A percentile compares a stretch with the other conserved stretches of the same genome.
Conservation (phyloP, 2,113 vertebrate genomes). For the Himantopus leucocephalus region DNA sequence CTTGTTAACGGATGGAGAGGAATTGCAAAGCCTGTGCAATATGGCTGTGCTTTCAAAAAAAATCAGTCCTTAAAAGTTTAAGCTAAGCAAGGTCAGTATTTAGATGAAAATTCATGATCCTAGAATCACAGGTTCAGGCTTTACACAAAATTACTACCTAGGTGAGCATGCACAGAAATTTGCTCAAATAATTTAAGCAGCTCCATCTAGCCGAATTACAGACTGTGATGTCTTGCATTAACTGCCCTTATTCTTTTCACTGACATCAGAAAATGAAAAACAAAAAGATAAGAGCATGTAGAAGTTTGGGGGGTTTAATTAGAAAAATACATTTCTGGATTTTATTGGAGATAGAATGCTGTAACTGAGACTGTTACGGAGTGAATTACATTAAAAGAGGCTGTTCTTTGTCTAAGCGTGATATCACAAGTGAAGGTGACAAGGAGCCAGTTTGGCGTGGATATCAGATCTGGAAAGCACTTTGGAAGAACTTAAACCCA, state of each 20-base stretch:
- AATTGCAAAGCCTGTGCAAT: not conserved
- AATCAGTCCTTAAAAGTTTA: not conserved
- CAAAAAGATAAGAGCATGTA: not conserved
- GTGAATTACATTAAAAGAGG: not conserved
- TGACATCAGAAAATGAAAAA: not conserved
- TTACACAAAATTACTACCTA: not conserved
- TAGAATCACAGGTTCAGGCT: not conserved
- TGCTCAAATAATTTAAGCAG: not conserved
- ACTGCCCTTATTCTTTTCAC: not conserved
- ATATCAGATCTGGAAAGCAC: conserved; percentile 38
- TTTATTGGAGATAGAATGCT: not conserved
- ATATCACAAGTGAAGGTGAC: conserved; percentile 8
- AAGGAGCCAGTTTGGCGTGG: not conserved
- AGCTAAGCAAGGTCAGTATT: not conserved
- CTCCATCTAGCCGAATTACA: not conserved
- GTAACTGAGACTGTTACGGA: not conserved
- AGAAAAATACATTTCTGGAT: not conserved
- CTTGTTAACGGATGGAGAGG: not conserved
- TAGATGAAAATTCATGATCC: not conserved
- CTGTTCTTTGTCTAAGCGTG: not conserved
- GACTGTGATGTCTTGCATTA: not conserved
- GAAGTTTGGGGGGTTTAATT: not conserved
- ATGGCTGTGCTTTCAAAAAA: not conserved
- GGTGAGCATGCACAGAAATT: not conserved
- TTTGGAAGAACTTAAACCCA: not conserved